These are phyloP conservation scores for Leptoclinus maculatus DNA, from an alignment of 2,797 vertebrate genomes.

Conservation along the genomic window DNA sequence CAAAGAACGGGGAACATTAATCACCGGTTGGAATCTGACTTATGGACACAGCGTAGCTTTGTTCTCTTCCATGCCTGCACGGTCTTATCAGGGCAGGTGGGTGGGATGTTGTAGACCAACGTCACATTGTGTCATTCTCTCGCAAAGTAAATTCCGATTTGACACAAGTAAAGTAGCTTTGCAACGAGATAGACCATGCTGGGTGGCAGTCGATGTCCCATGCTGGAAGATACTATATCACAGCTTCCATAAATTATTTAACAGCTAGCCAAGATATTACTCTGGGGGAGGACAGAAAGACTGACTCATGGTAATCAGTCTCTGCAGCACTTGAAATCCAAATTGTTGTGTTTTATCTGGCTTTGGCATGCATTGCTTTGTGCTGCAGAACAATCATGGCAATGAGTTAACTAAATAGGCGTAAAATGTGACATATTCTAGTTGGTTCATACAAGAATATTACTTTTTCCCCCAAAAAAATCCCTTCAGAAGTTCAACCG, in stretches of 20 bases:
- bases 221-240: conserved; percentile 56
- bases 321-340: conserved; percentile 48
- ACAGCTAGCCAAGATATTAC: conserved; percentile 60
- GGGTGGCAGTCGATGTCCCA: conserved; percentile 32
- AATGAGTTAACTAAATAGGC: conserved; percentile 16
- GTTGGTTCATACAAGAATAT: conserved; percentile 11
- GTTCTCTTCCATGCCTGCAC: conserved; percentile 46
- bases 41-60: conserved; percentile 60
- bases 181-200: conserved; percentile 16
- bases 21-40: conserved; percentile 64
- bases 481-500: conserved; percentile 21
- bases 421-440: conserved; percentile 15
- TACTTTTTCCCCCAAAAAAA: background rate
- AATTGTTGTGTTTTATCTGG: conserved; percentile 33
- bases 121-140: conserved; percentile 26
- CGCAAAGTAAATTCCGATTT: conserved; percentile 51
- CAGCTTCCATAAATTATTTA: conserved; percentile 74
- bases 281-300: conserved; percentile 55
- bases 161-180: conserved; percentile 25
- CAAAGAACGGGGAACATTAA: conserved; percentile 71
- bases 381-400: conserved; percentile 3
- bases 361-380: conserved; percentile 3
- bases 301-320: conserved; percentile 62
- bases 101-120: conserved; percentile 38
- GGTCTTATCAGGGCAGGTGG: conserved; percentile 24